phyloP scores from a whole-genome alignment of 2,888 invertebrate genomes.

The Acrobasis suavella region DNA sequence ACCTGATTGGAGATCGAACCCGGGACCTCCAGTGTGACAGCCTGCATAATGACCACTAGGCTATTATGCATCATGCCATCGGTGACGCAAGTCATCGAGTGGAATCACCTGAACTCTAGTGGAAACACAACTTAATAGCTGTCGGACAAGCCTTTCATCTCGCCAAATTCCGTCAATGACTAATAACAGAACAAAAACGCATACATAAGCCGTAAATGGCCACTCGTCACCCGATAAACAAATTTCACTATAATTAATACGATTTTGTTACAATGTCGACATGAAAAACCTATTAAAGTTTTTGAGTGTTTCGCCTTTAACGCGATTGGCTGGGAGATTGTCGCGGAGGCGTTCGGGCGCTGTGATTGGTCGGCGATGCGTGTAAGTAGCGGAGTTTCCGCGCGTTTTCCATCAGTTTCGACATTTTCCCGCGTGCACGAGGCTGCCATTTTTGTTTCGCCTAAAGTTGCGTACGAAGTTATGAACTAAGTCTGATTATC shows the following conservation, averaged over 20 bases:
- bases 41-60: no score
- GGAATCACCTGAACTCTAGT: neutral
- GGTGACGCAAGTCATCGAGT: no score
- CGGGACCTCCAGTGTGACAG: no score
- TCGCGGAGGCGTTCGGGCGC: constrained; percentile 62
- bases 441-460: constrained; percentile 34
- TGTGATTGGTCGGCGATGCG: constrained; percentile 56
- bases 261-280: constrained; percentile 55
- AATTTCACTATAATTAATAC: constrained; percentile 39
- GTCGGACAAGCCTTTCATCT: constrained; percentile 13
- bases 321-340: constrained; percentile 55
- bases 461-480: constrained; percentile 54
- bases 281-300: constrained; percentile 76
- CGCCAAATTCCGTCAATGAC: constrained; percentile 15
- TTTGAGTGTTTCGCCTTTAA: constrained; percentile 67
- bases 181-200: constrained; percentile 14
- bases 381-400: constrained; percentile 74
- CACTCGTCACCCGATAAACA: constrained; percentile 20
- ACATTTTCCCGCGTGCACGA: constrained; percentile 58
- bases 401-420: constrained; percentile 73
- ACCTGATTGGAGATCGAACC: no score
- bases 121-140: neutral
- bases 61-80: no score
- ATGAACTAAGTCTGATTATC: constrained; percentile 54
- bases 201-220: constrained; percentile 22